Evolutionary conservation across 2,797 vertebrate genomes (phyloP), one percentile per base, ranked within the genome.

Genomic region (Phaenicophaeus curvirostris): DNA sequence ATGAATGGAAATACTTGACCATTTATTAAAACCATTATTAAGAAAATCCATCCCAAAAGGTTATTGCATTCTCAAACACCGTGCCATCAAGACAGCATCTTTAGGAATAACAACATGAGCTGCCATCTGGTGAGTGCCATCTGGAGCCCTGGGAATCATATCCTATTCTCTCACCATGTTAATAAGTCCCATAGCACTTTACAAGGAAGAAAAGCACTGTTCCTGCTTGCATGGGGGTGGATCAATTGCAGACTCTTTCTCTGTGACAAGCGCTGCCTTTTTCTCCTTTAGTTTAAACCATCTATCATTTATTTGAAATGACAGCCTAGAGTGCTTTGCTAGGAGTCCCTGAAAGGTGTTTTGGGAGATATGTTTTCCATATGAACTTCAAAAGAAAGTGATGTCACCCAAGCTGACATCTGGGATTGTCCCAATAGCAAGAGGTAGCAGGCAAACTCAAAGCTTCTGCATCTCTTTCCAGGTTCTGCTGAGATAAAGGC

Each of bases 81-180:
- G 10, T 14, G 35, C 18, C n/a, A 57, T 59, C 53, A 74, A 58
- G 3, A n/a, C 42, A 57, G 41, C 13, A 78, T 37, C 82, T 79
- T 79, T 16, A 79, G 68, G 79, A 17, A 27, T 3, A 66, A 31
- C 50, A 86, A 57, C 39, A 85, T 1, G 6, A 95, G 63, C 58
- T 94, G 82, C 85, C 85, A 87, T 85, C 79, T 80, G 90, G 63
- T 57, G 87, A 37, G 35, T 71, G 57, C 85, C 82, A 89, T 71
- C 92, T 95, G 85, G 90, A 95, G 54, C 44, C 42, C 53, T 63
- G 57, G 39, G 79, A 95, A 91, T 67, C 50, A 12, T 11, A 39
- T 24, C 25, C 57, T 55, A 6, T 76, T 93, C 57, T 83, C 57
- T 48, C 75, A 66, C n/a, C 53, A 57, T 2, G 5, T 63, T 94